phyloP scores from a whole-genome alignment of 2,113 vertebrate species.

The human (Homo sapiens) region GRCh38 chr4:184460001-184460500 shows the following conservation, averaged over 20 bases:
- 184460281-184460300: background rate
- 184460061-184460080: background rate
- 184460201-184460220: background rate
- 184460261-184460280: background rate
- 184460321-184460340: background rate
- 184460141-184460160: background rate
- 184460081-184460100: background rate
- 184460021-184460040: background rate
- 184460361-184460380: background rate
- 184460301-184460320: fast-evolving
- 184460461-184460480: background rate
- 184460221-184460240: background rate
- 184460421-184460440: background rate
- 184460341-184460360: background rate
- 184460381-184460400: background rate
- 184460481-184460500: background rate
- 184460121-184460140: background rate
- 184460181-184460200: background rate
- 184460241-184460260: background rate
- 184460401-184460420: background rate
- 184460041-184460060: background rate
- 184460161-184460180: background rate
- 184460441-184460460: background rate
- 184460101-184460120: background rate
- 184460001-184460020: background rate